Percentiles rank a stretch among this genome's conserved stretches.
phyloP scores from a whole-genome alignment of 2,888 invertebrate genomes.

The Phengaris alcon region DNA sequence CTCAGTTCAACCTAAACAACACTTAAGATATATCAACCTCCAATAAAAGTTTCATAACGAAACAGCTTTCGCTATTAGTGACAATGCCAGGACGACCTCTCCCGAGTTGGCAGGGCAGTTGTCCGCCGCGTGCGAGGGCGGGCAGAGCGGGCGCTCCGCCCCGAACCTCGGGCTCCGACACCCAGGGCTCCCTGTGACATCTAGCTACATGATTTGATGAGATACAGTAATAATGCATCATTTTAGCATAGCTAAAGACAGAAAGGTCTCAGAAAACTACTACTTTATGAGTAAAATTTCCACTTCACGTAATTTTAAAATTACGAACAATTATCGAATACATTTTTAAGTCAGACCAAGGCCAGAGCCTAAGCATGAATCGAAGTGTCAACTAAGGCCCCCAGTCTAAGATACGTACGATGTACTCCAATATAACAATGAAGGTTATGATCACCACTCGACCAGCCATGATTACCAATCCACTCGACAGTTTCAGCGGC shows the following conservation, averaged over 20 bases:
- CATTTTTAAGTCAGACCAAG: no score
- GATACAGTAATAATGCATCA: neutral
- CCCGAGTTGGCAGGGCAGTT: conserved; percentile 34
- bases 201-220: conserved; percentile 25
- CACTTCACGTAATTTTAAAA: no score
- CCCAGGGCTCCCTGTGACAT: conserved; percentile 48
- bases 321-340: neutral
- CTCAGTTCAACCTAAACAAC: neutral
- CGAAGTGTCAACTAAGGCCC: neutral
- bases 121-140: conserved; percentile 30
- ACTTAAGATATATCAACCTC: neutral
- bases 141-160: conserved; percentile 51
- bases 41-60: neutral
- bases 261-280: no score
- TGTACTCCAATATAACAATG: neutral
- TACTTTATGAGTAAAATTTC: no score
- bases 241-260: no score
- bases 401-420: neutral
- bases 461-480: neutral
- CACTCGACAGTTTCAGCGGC: no score
- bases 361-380: neutral
- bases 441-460: neutral
- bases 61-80: conserved; percentile 31
- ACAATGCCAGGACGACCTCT: conserved; percentile 35
- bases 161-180: conserved; percentile 58